Evolutionary conservation across 2,888 invertebrate species (phyloP).

Genomic region (Coremacera marginata): DNA sequence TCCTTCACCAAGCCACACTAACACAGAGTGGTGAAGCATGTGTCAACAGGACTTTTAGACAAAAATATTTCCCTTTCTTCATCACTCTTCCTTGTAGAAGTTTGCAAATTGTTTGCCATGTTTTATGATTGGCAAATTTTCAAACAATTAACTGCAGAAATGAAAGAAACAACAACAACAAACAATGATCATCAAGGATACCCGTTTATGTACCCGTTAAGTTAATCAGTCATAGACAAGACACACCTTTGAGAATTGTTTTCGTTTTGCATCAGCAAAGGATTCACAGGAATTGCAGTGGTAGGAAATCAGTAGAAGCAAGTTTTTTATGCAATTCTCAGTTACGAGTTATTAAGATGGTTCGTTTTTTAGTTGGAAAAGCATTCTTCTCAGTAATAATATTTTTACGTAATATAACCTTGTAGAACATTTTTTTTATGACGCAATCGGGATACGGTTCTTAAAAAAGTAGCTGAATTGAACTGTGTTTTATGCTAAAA

Average conservation of each 20-base stretch:
- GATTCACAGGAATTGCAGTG: conserved; percentile 53
- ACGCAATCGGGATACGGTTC: conserved; percentile 16
- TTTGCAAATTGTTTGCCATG: conserved; percentile 3
- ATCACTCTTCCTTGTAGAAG: background rate
- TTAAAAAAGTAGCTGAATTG: background rate
- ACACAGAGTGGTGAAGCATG: conserved; percentile 27
- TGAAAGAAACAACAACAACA: background rate
- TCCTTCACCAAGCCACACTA: conserved; percentile 55
- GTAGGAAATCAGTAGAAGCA: conserved; percentile 43
- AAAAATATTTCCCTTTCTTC: background rate
- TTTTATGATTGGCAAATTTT: conserved; percentile 8
- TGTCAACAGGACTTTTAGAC: conserved; percentile 39
- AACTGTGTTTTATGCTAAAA: background rate
- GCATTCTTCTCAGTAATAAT: conserved; percentile 45
- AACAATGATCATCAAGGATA: conserved; percentile 8
- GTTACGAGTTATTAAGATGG: conserved; percentile 18
- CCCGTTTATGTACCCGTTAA: conserved; percentile 26
- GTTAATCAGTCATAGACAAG: conserved; percentile 25
- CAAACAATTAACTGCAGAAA: background rate
- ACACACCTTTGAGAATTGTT: background rate
- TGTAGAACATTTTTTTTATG: conserved; percentile 46
- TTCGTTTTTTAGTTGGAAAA: conserved; percentile 33
- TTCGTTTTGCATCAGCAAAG: conserved; percentile 43
- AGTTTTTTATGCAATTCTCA: conserved; percentile 61
- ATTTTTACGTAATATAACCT: conserved; percentile 59